Evolutionary conservation across 2,797 vertebrate species (phyloP).

Genomic region (Acrossocheilus wenchowensis): DNA sequence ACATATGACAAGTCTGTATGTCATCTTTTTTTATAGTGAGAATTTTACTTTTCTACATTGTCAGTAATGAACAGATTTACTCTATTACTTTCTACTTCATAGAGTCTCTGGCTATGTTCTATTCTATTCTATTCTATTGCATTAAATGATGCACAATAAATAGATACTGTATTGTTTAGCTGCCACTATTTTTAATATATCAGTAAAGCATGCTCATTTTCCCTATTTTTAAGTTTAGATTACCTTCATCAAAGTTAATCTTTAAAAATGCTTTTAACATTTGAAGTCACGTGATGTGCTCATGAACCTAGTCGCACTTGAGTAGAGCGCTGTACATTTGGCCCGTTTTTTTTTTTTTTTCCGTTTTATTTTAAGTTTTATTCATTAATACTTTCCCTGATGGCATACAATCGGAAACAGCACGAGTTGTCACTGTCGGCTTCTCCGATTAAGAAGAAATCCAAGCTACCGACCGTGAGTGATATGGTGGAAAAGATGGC

Average conservation of each 20-base stretch:
- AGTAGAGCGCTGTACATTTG: too few relatives aligned
- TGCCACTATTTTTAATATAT: background rate
- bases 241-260: background rate
- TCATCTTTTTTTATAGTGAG: conserved; percentile 9
- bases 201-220: too few relatives aligned
- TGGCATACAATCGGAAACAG: too few relatives aligned
- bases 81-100: background rate
- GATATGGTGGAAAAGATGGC: too few relatives aligned
- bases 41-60: background rate
- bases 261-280: background rate
- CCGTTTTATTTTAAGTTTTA: too few relatives aligned
- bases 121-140: background rate
- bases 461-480: too few relatives aligned
- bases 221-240: background rate
- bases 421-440: too few relatives aligned
- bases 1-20: background rate
- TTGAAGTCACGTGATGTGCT: too few relatives aligned
- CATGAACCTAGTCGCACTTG: too few relatives aligned
- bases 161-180: background rate
- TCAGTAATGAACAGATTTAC: background rate
- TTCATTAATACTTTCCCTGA: too few relatives aligned
- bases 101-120: background rate
- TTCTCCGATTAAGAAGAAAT: too few relatives aligned
- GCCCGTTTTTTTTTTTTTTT: too few relatives aligned
- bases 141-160: background rate